Base-by-base conservation (phyloP, 2,888 invertebrate genomes). In the Cheilosia vernalis region DNA sequence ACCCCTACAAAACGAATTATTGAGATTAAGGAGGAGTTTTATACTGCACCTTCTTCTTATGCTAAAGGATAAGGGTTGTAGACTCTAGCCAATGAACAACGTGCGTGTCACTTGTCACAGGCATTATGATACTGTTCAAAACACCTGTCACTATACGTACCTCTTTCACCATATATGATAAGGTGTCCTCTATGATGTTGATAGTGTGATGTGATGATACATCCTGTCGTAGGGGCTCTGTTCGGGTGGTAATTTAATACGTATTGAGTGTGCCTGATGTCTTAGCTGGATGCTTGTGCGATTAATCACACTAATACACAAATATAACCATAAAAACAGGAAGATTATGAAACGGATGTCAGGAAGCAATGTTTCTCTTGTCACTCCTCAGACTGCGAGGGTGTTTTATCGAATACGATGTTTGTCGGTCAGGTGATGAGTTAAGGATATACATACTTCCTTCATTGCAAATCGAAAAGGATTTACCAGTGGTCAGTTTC, bases 281-380 rank as follows among this genome's bases (percentile, higher is more conserved):
- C 51, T 84, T 76, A 60, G 37, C 33, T 61, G 33, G 47, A 79
- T 79, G 79, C 51, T 63, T 64, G 76, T 80, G 70, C 64, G 84
- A 63, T 80, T 85, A 85, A 67, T 85, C 76, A 77, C 51, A 80
- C 67, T 74, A 33, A 85, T 76, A 76, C 60, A 77, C 63, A 78
- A 51, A 69, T 66, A 13, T 79, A 44, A 79, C 44, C 80, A 61
- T 79, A 64, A 70, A 27, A 79, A 79, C 53, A 53, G 61, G 42
- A 73, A 77, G 81, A 85, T 85, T 81, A 85, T 85, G 63, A 77
- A 85, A 81, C 85, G 85, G 85, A 72, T 85, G 81, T 73, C 81
- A 81, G 85, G 85, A 81, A 81, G 70, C 76, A 85, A 72, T 67
- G 63, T 80, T 76, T 77, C 56, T 81, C 80, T 67, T 64, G 74